phyloP scores from a whole-genome alignment of 2,113 vertebrate genomes.

The Cephalopholis sonnerati region DNA sequence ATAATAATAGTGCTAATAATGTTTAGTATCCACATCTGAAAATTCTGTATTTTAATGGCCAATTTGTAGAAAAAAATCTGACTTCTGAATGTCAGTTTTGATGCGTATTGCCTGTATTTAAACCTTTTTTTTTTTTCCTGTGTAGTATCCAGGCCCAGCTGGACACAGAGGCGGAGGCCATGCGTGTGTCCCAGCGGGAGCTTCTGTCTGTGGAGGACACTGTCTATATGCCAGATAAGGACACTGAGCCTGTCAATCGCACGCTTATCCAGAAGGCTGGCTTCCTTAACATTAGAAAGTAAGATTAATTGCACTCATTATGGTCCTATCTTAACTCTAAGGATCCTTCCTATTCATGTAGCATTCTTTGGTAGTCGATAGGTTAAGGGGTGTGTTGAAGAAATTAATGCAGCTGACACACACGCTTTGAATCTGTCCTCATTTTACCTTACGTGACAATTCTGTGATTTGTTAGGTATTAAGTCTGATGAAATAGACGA shows the following conservation, averaged over 20 bases:
- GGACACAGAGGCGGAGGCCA: slow-evolving; percentile 91
- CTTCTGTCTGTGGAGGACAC: slow-evolving; percentile 91
- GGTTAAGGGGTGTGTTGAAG: not conserved
- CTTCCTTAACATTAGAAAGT: slow-evolving; percentile 98
- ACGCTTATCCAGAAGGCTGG: slow-evolving; percentile 97
- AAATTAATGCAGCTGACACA: not conserved
- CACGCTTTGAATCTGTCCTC: not conserved
- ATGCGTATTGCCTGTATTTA: not conserved
- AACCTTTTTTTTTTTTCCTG: not conserved
- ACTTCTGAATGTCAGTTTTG: not conserved
- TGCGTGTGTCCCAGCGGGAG: slow-evolving; percentile 91
- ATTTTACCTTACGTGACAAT: not conserved
- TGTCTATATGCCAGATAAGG: slow-evolving; percentile 92
- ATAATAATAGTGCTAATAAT: not conserved
- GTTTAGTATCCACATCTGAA: not conserved
- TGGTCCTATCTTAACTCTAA: slow-evolving; percentile 15
- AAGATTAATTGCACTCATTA: slow-evolving; percentile 70
- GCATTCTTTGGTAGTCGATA: not conserved
- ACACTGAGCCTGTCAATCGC: slow-evolving; percentile 89
- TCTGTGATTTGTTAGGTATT: slow-evolving; percentile 17
- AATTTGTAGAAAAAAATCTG: not conserved
- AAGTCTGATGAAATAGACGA: not conserved
- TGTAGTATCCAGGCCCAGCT: slow-evolving; percentile 92
- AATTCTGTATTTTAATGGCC: not conserved
- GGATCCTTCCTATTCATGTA: slow-evolving; percentile 11